Evolutionary conservation across 2,113 vertebrate species (phyloP).

Genomic region (Ochotona princeps): DNA sequence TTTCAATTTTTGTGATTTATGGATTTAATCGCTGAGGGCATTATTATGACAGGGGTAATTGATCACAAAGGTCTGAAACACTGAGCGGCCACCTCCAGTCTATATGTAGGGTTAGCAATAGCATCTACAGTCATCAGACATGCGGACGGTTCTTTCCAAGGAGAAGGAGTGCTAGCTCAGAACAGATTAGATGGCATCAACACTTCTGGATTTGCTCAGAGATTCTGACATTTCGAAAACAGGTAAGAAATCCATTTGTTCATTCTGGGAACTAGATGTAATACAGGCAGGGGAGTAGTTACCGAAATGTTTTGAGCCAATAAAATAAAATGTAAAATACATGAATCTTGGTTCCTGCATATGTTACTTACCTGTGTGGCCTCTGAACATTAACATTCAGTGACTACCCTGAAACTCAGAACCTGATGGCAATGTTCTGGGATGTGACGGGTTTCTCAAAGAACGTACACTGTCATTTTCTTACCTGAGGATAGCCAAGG

Average conservation of each 20-base stretch:
- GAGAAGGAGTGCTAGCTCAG: not conserved
- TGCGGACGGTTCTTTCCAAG: constrained; percentile 11
- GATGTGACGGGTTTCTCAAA: not conserved
- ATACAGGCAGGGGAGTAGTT: not conserved
- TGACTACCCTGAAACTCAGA: not conserved
- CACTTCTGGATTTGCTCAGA: constrained; percentile 43
- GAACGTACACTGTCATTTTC: not conserved
- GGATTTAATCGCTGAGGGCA: not conserved
- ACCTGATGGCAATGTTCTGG: not conserved
- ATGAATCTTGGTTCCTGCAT: not conserved
- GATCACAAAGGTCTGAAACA: constrained; percentile 35
- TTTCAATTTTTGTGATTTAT: constrained; percentile 32
- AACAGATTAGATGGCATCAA: not conserved
- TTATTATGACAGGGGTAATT: constrained; percentile 26
- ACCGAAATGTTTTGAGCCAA: constrained; percentile 22
- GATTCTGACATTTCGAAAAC: constrained; percentile 36
- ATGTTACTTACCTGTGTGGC: not conserved
- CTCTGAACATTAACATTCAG: not conserved
- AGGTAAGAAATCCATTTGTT: constrained; percentile 15
- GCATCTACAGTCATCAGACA: not conserved
- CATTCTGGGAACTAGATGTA: not conserved
- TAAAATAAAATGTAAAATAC: not conserved
- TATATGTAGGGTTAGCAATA: constrained; percentile 13
- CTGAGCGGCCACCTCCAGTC: not conserved
- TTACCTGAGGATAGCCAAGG: not conserved